Evolutionary conservation across 1,140 invertebrate genomes (phyloP), one percentile per base, ranked within the genome.

Genomic region (Leucophenga varia): DNA sequence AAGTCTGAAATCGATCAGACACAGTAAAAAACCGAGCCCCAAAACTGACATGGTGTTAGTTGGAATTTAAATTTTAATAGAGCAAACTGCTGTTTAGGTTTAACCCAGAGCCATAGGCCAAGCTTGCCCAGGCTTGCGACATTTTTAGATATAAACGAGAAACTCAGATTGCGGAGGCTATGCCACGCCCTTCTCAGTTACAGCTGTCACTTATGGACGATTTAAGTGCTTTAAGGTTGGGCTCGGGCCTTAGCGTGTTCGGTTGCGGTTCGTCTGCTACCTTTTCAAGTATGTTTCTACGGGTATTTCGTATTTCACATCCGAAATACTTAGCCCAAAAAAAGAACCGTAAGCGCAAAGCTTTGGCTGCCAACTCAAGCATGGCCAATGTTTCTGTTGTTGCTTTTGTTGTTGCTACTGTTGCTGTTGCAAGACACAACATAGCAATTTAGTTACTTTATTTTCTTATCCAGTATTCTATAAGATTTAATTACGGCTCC

Each of bases 401-500:
- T 28, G 25, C 6, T 47, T 13, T 36, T 20, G 45, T 34, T 47
- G 31, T n/a, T 28, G 41, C 54, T 47, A 35, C 42, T 54, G n/a
- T n/a, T n/a, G n/a, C n/a, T n/a, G 54, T 47, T 57, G 52, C 49
- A 55, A 63, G 46, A 46, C 48, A 28, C 14, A 35, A 40, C 40
- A 42, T 44, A 48, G 46, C 47, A 52, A 51, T 50, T 61, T 45
- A 47, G 32, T 42, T 49, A 43, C 32, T 46, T 51, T 54, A 53
- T 44, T 51, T 50, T 52, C 50, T 32, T 30, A 30, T 32, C 36
- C 16, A 49, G 44, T 52, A 54, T 65, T 64, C 52, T 65, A 59
- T 49, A 57, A 54, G 59, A 65, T 67, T 65, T 65, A 65, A 65
- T 65, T 65, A 65, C 63, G 43, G 32, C 12, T 42, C 52, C 45